Percentiles rank a stretch among this genome's conserved stretches.
phyloP scores from a whole-genome alignment of 2,888 invertebrate species.

The Acleris emargana region DNA sequence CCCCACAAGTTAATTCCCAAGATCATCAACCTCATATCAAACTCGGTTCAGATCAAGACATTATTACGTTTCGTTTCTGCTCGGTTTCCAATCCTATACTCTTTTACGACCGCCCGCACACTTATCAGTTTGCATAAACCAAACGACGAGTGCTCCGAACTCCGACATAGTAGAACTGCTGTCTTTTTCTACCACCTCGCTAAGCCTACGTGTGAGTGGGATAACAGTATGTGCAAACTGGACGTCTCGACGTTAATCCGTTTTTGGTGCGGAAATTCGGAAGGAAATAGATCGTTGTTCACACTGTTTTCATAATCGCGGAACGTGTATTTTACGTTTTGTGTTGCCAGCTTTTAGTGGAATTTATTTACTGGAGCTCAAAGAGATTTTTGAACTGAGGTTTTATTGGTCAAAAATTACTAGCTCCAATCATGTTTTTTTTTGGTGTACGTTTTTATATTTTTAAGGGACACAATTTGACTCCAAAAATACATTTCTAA shows the following conservation, averaged over 20 bases:
- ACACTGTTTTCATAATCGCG: slow-evolving; percentile 3
- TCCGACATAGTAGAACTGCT: slow-evolving; percentile 4
- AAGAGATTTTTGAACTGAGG: too few relatives aligned
- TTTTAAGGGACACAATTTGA: too few relatives aligned
- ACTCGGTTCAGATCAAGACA: slow-evolving; percentile 5
- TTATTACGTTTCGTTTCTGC: not conserved
- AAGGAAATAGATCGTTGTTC: slow-evolving; percentile 17
- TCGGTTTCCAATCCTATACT: slow-evolving; percentile 7
- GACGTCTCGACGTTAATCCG: slow-evolving; percentile 11
- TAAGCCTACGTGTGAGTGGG: slow-evolving; percentile 5
- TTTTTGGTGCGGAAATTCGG: slow-evolving; percentile 10
- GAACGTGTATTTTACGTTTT: not conserved
- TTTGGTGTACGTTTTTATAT: too few relatives aligned
- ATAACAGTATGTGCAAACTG: slow-evolving; percentile 1
- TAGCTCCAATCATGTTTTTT: too few relatives aligned
- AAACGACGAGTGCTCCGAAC: not conserved
- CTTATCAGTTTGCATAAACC: slow-evolving; percentile 15
- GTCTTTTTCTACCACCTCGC: not conserved
- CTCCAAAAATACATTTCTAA: not conserved
- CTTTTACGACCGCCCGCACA: slow-evolving; percentile 16
- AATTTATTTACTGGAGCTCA: too few relatives aligned
- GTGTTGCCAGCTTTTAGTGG: not conserved
- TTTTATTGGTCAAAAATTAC: too few relatives aligned
- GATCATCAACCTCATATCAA: not conserved
- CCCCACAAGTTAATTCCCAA: not conserved